Conservation (phyloP, 2,888 invertebrate species). For the Trimorus sp. region DNA sequence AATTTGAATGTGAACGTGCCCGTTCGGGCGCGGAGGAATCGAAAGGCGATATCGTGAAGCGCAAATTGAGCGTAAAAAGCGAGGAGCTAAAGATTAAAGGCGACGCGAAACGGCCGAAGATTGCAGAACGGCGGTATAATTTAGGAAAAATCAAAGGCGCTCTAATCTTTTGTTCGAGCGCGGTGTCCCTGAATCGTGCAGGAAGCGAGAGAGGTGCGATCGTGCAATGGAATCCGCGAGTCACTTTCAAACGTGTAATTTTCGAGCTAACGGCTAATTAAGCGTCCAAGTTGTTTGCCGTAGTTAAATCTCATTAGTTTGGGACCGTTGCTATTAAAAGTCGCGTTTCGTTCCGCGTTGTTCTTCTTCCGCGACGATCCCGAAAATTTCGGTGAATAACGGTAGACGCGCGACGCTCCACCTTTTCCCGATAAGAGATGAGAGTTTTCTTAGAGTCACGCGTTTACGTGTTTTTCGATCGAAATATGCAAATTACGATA, state of each 20-base stretch:
- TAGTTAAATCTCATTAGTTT: conserved; percentile 61
- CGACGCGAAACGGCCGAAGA: no score
- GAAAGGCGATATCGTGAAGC: no score
- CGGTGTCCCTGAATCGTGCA: conserved; percentile 50
- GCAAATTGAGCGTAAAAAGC: not conserved
- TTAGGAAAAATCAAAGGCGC: conserved; percentile 38
- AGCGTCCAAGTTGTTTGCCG: conserved; percentile 55
- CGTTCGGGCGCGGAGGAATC: no score
- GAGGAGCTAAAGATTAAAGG: not conserved
- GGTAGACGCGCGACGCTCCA: no score
- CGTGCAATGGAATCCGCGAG: conserved; percentile 58
- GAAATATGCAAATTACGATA: no score
- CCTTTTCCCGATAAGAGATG: no score
- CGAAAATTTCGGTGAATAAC: not conserved
- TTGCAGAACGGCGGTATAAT: conserved; percentile 11
- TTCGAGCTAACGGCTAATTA: conserved; percentile 58
- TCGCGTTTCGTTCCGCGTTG: conserved; percentile 9
- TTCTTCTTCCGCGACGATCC: not conserved
- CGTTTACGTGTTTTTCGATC: no score
- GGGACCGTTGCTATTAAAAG: conserved; percentile 31
- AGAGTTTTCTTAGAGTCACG: no score
- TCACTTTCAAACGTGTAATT: conserved; percentile 62
- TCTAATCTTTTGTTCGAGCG: conserved; percentile 43
- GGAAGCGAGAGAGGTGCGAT: conserved; percentile 47
- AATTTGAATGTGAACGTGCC: no score